Base-by-base conservation (phyloP, 2,797 vertebrate species). In the Megalops cyprinoides region DNA sequence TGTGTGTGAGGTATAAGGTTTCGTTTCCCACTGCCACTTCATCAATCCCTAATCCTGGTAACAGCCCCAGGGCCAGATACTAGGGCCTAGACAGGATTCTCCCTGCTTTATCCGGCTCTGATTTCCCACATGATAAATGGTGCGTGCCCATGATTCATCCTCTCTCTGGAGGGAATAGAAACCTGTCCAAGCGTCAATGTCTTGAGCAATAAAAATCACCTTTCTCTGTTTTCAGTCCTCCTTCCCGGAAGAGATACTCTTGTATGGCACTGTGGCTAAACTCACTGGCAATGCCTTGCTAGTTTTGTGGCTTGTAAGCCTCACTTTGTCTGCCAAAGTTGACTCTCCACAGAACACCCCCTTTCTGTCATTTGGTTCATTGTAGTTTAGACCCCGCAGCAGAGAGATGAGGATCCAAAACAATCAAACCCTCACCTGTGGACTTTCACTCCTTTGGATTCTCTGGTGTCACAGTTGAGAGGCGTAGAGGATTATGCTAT, bases 1-100 rank as follows among this genome's bases (percentile, higher is more conserved):
- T n/a, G n/a, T n/a, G n/a, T n/a, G n/a, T n/a, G n/a, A n/a, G n/a
- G n/a, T n/a, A n/a, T n/a, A n/a, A n/a, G n/a, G n/a, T n/a, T n/a
- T n/a, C n/a, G n/a, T n/a, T n/a, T n/a, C n/a, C n/a, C n/a, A n/a
- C n/a, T n/a, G n/a, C n/a, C n/a, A n/a, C n/a, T n/a, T n/a, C n/a
- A n/a, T n/a, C n/a, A n/a, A n/a, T n/a, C n/a, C n/a, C n/a, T n/a
- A 71, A 71, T 44, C 37, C 67, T 31, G 67, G 42, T 42, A 71
- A 71, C 67, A 44, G 67, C 67, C 67, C 20, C 67, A 44, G 3
- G 39, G 18, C 20, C 23, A 71, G 67, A 67, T 10, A 39, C 62
- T 34, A 20, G 62, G 44, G 67, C 67, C 10, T n/a, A 23, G 18
- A 37, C 39, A 42, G 3, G 23, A n/a, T 39, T 44, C 67, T 4